These are phyloP conservation scores for Bimastos eiseni DNA, from an alignment of 2,888 invertebrate genomes.

Conservation along the genomic window DNA sequence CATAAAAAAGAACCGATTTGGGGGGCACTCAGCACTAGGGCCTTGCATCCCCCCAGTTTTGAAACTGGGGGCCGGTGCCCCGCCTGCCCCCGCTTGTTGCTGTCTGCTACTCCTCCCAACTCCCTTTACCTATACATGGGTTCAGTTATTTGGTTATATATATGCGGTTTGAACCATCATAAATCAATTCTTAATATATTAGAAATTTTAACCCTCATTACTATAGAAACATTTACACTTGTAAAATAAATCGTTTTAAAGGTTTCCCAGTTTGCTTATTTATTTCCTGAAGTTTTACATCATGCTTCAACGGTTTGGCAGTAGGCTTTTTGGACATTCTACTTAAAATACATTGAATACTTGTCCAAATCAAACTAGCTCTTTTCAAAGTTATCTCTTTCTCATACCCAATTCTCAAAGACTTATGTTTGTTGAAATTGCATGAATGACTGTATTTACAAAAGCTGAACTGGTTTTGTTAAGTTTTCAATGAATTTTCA, in stretches of 20 bases:
- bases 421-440: background rate
- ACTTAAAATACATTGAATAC: background rate
- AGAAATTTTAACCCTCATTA: background rate
- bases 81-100: too few species aligned
- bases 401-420: background rate
- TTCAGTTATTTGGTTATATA: background rate
- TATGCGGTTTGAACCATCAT: background rate
- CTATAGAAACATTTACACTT: background rate
- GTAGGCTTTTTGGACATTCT: conserved; percentile 9
- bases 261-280: background rate
- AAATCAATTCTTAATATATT: background rate
- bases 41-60: too few species aligned
- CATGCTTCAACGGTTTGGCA: background rate
- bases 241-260: background rate
- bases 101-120: background rate
- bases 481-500: background rate
- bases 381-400: background rate
- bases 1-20: too few species aligned
- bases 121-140: background rate
- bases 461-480: too few species aligned
- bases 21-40: too few species aligned
- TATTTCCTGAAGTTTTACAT: background rate
- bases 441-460: background rate
- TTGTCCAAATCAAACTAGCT: background rate
- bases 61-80: too few species aligned